Evolutionary conservation across 2,797 vertebrate genomes (phyloP), one percentile per base, ranked within the genome.

Genomic region (Clamator glandarius): DNA sequence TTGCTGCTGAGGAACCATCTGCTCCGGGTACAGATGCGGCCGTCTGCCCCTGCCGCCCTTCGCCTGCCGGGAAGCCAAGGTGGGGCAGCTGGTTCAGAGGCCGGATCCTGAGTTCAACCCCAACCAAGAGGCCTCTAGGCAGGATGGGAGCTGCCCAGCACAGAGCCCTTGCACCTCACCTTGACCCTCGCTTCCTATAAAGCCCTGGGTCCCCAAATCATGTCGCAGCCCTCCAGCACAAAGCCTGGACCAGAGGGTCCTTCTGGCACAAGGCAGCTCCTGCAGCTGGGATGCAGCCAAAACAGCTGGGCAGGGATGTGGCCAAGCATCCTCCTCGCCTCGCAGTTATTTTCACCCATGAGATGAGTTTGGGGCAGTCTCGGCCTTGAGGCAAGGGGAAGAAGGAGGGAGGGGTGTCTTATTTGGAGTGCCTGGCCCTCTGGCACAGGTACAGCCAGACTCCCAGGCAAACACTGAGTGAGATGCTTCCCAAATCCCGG

Each of bases 1-100:
- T 28, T 64, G 85, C 91, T 72, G 92, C 85, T 31, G 51, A 79
- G 90, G 89, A 82, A 93, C 96, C 90, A 94, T 93, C 95, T 96
- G 94, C 86, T 94, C 82, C 18, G 4, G 88, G 80, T 75, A 73
- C 57, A 31, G 14, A 17, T 2, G 67, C 74, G 21, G 6, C 1
- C 55, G 5, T 12, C 16, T 31, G 41, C 62, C 61, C 29, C 31
- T 39, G 4, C 13, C 17, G 2, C 51, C 67, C 39, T 24, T 46
- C 35, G 5, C 81, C 80, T 91, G 90, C 81, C 23, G 35, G 92
- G 89, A 87, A 96, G 87, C 61, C 2, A 2, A 42, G 3, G 1
- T 2, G 12, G 92, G 87, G 87, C 92, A 82, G 90, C 92, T 73
- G 95, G 19, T 50, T 6, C 9, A 58, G 75, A 89, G 66, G 33